phyloP scores from a whole-genome alignment of 2,797 vertebrate species.

The Antrozous pallidus region DNA sequence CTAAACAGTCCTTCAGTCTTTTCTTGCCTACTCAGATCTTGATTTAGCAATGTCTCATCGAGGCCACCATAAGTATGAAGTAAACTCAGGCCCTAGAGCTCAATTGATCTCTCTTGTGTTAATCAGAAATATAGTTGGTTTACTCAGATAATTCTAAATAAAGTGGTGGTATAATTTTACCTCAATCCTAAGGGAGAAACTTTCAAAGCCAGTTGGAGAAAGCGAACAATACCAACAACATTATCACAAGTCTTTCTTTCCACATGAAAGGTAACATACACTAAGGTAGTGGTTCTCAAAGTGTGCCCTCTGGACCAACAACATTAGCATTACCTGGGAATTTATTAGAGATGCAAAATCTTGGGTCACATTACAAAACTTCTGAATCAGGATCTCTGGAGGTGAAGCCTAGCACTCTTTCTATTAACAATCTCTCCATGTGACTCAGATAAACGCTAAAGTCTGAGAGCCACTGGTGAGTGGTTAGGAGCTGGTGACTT shows the following conservation, averaged over 20 bases:
- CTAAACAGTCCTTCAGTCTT: not conserved
- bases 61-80: not conserved
- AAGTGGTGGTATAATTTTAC: not conserved
- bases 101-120: not conserved
- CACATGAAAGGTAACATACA: not conserved
- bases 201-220: not conserved
- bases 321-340: not conserved
- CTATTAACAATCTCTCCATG: not conserved
- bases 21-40: conserved; percentile 12
- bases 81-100: not conserved
- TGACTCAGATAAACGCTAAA: not conserved
- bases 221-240: not conserved
- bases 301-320: not conserved
- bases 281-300: not conserved
- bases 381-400: conserved; percentile 10
- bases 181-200: not conserved
- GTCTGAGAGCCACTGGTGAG: no score
- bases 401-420: not conserved
- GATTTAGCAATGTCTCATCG: not conserved
- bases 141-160: not conserved
- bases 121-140: conserved; percentile 7
- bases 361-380: not conserved
- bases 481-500: no score
- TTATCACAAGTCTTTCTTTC: not conserved
- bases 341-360: not conserved